Base-by-base conservation (phyloP, 2,113 vertebrate species). In the Alethe diademata region DNA sequence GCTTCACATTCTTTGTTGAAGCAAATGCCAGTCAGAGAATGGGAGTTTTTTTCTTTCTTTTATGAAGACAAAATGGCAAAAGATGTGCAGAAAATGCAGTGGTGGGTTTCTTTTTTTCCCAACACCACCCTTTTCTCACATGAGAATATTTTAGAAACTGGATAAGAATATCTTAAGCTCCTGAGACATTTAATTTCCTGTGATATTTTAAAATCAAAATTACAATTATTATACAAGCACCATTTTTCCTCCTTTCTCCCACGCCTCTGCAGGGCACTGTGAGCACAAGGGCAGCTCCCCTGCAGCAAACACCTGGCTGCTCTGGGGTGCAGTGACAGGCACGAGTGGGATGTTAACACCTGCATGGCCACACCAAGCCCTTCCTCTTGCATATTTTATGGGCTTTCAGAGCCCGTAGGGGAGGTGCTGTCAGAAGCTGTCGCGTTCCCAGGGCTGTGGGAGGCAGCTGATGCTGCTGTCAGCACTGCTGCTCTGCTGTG, bases 1-100 rank as follows among this genome's bases (percentile, higher is more conserved):
- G 66, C 82, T 93, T 90, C 65, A 76, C 64, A 19, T 56, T 83
- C 93, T 83, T 74, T 95, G 64, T 86, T 94, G 82, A 95, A 90
- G 72, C 38, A 76, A 88, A 85, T 11, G 12, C 73, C 78, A 91
- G 23, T 91, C 62, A 92, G 86, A 78, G 62, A 67, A 73, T 53
- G 60, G 50, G 29, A 92, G 57, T 17, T 31, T 75, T 92, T 78
- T 72, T 56, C 50, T 66, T 79, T 71, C 71, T 85, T 42, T 58
- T 71, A 5, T 5, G 51, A 76, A 83, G 75, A 67, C 38, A 70
- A 70, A 90, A 74, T 73, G 43, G 88, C 51, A 83, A 74, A 93
- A 78, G 64, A 93, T 45, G 51, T 83, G 47, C 66, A 88, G 60
- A 91, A 96, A 85, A 82, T 45, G 23, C 57, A 40, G 42, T 81